Base-by-base conservation (phyloP, 2,113 vertebrate genomes). In the Delphinapterus leucas region DNA sequence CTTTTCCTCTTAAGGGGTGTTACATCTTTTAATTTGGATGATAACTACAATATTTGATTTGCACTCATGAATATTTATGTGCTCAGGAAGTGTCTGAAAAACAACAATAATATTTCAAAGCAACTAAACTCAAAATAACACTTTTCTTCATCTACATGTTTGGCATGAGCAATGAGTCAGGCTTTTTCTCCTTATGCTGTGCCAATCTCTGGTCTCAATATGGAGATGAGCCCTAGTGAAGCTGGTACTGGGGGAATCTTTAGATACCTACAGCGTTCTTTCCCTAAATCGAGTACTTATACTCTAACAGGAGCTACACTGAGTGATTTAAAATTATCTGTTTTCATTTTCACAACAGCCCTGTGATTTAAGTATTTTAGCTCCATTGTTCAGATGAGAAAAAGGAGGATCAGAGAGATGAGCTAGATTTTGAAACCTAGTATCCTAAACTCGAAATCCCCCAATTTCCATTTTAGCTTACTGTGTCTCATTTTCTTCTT, bases 1-100 rank as follows among this genome's bases (percentile, higher is more conserved):
- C 84, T 97, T 98, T 98, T 96, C 68, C 68, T 96, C 93, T 97
- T 95, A 97, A 95, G 71, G 33, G 91, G 12, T 88, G 86, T 92
- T 92, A 61, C 87, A 90, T 47, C 93, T 94, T 96, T 96, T 97
- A 98, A 98, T 98, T 96, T 97, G 58, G 77, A 97, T 96, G 97
- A 90, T 97, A 98, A 95, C 92, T 95, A 83, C 79, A 98, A 90
- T 97, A 98, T 80, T 25, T 89, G 92, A 90, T 93, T 98, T 97
- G 94, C 70, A 95, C 96, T 98, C 98, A 98, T 98, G 98, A 98
- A 98, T 98, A 98, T 98, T 98, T 98, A 98, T 97, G 93, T 95
- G 47, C 47, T 92, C 83, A 38, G 93, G 79, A 97, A 97, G 73
- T 63, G 36, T 90, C 0, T 12, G 90, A 13, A 77, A 18, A 96